These are phyloP conservation scores for Phrynocephalus forsythii DNA, from an alignment of 2,797 vertebrate species.

Conservation along the genomic window DNA sequence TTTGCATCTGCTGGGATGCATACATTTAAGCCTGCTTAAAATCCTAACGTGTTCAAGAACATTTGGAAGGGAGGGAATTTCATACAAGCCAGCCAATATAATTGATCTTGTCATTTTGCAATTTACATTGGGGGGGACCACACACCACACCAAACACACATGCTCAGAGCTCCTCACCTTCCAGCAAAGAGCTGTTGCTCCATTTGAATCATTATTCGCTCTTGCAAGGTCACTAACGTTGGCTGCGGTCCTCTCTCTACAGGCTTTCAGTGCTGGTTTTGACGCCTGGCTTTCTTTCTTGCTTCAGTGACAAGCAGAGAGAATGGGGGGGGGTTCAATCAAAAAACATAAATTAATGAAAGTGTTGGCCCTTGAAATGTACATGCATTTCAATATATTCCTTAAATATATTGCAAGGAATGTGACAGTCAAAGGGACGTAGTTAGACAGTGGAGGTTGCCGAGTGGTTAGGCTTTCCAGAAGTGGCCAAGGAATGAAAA, in stretches of 20 bases:
- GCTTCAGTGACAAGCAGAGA: conserved; percentile 41
- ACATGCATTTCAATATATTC: conserved; percentile 33
- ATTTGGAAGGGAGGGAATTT: background rate
- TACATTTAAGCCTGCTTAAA: conserved; percentile 58
- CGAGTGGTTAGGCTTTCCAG: conserved; percentile 23
- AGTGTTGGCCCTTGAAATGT: conserved; percentile 41
- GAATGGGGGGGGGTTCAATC: background rate
- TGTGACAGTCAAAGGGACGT: conserved; percentile 18
- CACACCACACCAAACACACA: background rate
- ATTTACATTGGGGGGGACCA: conserved; percentile 31
- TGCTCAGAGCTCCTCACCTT: conserved; percentile 78
- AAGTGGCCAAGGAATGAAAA: background rate
- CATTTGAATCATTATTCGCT: conserved; percentile 66
- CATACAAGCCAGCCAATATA: background rate
- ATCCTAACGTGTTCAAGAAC: conserved; percentile 45
- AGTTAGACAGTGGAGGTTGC: background rate
- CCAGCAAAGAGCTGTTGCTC: conserved; percentile 64
- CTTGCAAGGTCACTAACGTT: conserved; percentile 74
- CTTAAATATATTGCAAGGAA: conserved; percentile 41
- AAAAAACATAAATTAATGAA: conserved; percentile 19
- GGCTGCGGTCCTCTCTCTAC: conserved; percentile 75
- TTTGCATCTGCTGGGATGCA: conserved; percentile 62
- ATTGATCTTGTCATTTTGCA: conserved; percentile 52
- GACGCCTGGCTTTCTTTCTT: conserved; percentile 73
- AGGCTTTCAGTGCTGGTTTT: conserved; percentile 72